Percentiles rank a stretch among this genome's conserved stretches.
phyloP scores from a whole-genome alignment of 2,888 invertebrate species.

The Podabrus alpinus region DNA sequence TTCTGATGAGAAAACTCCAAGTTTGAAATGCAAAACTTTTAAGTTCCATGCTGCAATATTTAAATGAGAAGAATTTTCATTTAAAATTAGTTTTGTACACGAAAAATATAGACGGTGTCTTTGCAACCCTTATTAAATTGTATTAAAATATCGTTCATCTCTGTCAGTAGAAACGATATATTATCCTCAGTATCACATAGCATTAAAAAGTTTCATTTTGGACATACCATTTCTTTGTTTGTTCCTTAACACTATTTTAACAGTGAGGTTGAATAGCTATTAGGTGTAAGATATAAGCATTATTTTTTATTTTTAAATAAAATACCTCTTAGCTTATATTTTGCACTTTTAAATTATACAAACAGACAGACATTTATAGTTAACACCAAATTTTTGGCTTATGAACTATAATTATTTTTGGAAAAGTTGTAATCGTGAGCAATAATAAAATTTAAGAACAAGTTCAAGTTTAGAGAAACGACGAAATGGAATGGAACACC shows the following conservation, averaged over 20 bases:
- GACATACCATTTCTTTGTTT: constrained; percentile 28
- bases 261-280: constrained; percentile 25
- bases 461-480: neutral
- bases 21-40: constrained; percentile 8
- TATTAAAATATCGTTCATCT: constrained; percentile 32
- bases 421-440: neutral
- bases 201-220: constrained; percentile 26
- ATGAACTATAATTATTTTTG: neutral
- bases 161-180: constrained; percentile 32
- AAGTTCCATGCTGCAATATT: constrained; percentile 15
- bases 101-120: constrained; percentile 24
- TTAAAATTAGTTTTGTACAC: constrained; percentile 13
- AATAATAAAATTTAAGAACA: neutral
- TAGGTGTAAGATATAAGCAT: constrained; percentile 25
- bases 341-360: constrained; percentile 21
- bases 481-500: neutral
- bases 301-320: constrained; percentile 17
- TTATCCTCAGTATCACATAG: constrained; percentile 33
- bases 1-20: constrained; percentile 16
- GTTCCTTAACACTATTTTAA: constrained; percentile 27
- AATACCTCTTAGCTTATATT: constrained; percentile 21
- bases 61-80: constrained; percentile 13
- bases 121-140: constrained; percentile 30
- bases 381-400: constrained; percentile 18
- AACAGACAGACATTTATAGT: constrained; percentile 18